These are phyloP conservation scores for Erebia ligea DNA, from an alignment of 2,888 invertebrate genomes.

Conservation along the genomic window DNA sequence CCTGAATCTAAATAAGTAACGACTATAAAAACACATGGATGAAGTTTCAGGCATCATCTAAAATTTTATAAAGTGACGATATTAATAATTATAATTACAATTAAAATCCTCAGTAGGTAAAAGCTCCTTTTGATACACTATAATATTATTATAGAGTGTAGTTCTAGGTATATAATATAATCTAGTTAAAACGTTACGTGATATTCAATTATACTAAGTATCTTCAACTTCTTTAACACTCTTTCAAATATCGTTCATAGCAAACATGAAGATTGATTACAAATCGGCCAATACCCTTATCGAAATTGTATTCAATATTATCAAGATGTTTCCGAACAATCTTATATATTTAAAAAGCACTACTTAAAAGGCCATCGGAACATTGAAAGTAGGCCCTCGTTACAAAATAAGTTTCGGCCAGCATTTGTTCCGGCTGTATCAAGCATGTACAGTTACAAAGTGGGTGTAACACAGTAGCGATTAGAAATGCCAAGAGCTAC, in stretches of 20 bases:
- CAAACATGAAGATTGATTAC: constrained; percentile 20
- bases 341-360: constrained; percentile 18
- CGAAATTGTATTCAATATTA: constrained; percentile 15
- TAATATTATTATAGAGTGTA: too few species aligned
- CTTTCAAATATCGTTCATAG: constrained; percentile 19
- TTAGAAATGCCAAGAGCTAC: constrained; percentile 49
- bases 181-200: too few species aligned
- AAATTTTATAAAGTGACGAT: too few species aligned
- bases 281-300: constrained; percentile 22
- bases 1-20: too few species aligned
- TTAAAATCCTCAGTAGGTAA: too few species aligned
- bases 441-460: constrained; percentile 46
- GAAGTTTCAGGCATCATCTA: too few species aligned
- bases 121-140: too few species aligned
- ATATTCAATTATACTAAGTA: not conserved
- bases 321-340: constrained; percentile 17
- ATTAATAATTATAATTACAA: not conserved
- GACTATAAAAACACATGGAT: too few species aligned
- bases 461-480: constrained; percentile 53
- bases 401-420: constrained; percentile 43
- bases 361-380: constrained; percentile 28
- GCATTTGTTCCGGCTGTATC: constrained; percentile 34
- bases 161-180: too few species aligned
- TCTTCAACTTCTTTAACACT: constrained; percentile 12
- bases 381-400: constrained; percentile 45